Evolutionary conservation across 2,888 invertebrate species (phyloP), one percentile per base, ranked within the genome.

Genomic region (Glaucopsyche alexis): DNA sequence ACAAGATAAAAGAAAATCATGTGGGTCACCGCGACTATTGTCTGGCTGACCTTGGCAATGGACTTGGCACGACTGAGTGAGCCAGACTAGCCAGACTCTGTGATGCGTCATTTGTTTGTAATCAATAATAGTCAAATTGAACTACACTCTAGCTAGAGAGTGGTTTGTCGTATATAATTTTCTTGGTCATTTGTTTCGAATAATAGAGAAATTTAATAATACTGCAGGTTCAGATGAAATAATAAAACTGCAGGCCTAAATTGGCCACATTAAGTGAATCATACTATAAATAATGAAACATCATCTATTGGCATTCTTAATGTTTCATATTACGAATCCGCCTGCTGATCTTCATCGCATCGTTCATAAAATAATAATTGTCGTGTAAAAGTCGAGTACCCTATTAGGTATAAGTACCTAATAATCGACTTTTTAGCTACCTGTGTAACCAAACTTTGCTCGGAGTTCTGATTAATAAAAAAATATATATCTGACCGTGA

Each of bases 1-100:
- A 60, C 29, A 60, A 13, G 8, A 60, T 14, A 60, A 60, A 38
- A 60, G 60, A 60, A 38, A 29, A 60, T 60, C 29, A 60, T 60
- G 60, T 60, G 60, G 60, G 60, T 60, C 60, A 60, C 60, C 29
- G 29, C 60, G 13, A 38, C 60, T 38, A 38, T 60, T 60, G 60
- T 60, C 60, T 40, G 40, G 40, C 19, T 49, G 52, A 70, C 73
- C 72, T 72, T 73, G 72, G 73, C 72, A 65, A n/a, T 72, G 74
- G 67, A 69, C 71, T 72, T 72, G 70, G 60, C 60, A 60, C 60
- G 13, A 47, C 47, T 47, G 13, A 8, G 9, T 19, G 60, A 29
- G 60, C 60, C 60, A 60, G 55, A 19, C 55, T 11, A 47, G 47
- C 2, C 47, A 47, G 60, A 60, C 29, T 7, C 29, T 13, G 29